Evolutionary conservation across 2,113 vertebrate species (phyloP), one percentile per base, ranked within the genome.

Genomic region (Epinephelus cyanopodus): DNA sequence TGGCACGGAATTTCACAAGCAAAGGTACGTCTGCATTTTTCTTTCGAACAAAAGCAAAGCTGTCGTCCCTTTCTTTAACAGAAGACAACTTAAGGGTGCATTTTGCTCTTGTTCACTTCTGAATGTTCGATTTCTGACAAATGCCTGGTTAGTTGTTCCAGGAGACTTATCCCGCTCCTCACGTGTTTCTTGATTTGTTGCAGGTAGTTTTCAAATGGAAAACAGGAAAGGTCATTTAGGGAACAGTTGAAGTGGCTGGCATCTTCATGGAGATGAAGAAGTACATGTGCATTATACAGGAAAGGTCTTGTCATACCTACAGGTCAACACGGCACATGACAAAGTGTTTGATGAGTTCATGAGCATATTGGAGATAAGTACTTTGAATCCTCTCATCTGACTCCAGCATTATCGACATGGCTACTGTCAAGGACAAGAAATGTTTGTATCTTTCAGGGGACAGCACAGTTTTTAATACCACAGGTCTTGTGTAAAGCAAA

Each of bases 71-170:
- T 69, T 76, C 50, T 81, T 78, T 84, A 5, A 78, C 6, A 74
- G 82, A 84, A 39, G 8, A 62, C 64, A n/a, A 82, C 52, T 71
- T 75, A 18, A 56, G 80, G 82, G 1, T 27, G 48, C 29, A 1
- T 74, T 52, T 74, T 45, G 62, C 50, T 54, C 1, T n/a, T n/a
- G n/a, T n/a, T n/a, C 8, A 66, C 27, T 54, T 67, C 33, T 57
- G 61, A 11, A 18, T 64, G 60, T 67, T 81, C 42, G 5, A 48
- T 68, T 61, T 74, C 79, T 37, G 70, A 37, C 21, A 79, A 71
- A 53, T 45, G 69, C 29, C 84, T 79, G 42, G 80, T 87, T 0
- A 87, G 82, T 47, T 87, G 78, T 65, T 76, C 86, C 5, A 73
- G 33, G 0, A 42, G 78, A 79, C 12, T 47, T 47, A 9, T 47